Evolutionary conservation across 2,888 invertebrate species (phyloP).

Genomic region (Nezara viridula): DNA sequence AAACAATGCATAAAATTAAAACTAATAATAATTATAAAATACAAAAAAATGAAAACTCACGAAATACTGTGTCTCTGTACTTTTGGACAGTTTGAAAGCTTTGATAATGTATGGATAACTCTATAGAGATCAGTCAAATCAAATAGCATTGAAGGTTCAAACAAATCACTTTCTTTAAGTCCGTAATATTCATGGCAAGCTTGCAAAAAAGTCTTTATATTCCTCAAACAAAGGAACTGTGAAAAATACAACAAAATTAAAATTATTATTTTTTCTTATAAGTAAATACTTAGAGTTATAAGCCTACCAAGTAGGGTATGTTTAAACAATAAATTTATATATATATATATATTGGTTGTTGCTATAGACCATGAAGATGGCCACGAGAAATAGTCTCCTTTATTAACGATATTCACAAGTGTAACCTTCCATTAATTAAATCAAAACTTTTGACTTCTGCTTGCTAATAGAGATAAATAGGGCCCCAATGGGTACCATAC

Average conservation of each 20-base stretch:
- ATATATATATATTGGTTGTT: no score
- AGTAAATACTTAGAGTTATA: no score
- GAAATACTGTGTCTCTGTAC: conserved; percentile 77
- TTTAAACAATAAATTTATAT: no score
- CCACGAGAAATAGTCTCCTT: no score
- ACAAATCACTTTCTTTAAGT: conserved; percentile 87
- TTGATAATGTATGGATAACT: conserved; percentile 91
- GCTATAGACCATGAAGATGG: no score
- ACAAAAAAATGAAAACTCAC: conserved; percentile 74
- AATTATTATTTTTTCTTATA: no score
- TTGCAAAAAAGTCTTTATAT: conserved; percentile 92
- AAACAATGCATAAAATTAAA: not conserved
- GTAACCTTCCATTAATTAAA: no score
- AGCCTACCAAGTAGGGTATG: no score
- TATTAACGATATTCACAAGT: no score
- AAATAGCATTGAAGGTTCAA: conserved; percentile 95
- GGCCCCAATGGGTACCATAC: no score
- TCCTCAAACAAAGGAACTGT: conserved; percentile 95
- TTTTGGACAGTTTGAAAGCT: conserved; percentile 85
- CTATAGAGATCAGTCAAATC: conserved; percentile 95
- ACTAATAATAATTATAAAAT: not conserved
- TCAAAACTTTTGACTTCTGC: no score
- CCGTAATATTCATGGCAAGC: conserved; percentile 89
- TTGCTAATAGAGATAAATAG: no score
- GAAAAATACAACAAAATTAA: conserved; percentile 67